Evolutionary conservation across 2,888 invertebrate genomes (phyloP), one percentile per base, ranked within the genome.

Genomic region (Synergus gifuensis): DNA sequence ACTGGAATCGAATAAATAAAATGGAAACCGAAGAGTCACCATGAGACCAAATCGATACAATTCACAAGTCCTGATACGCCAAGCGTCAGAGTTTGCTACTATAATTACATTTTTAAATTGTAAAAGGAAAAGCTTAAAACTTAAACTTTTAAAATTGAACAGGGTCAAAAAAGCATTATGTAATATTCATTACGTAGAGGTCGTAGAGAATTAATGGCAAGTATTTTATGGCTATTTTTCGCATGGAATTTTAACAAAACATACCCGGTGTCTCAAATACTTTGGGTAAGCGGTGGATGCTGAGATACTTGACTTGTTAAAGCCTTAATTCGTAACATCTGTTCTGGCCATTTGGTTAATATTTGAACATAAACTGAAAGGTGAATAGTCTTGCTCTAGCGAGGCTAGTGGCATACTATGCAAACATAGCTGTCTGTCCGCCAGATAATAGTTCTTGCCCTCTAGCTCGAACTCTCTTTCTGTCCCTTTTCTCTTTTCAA

Each of bases 331-430:
- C 67, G 67, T 67, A 46, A 67, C 67, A 67, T 67, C 67, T 67
- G 67, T 44, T 69, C 28, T 69, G 69, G 28, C 69, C 49, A 69
- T 36, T 69, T 69, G 69, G 69, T 69, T 69, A 54, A 69, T 69
- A 69, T 69, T 69, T 69, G 49, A 69, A 28, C 46, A 69, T 49
- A 69, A 69, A 69, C 22, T 54, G 49, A 69, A 69, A 46, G 49
- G 69, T 54, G 49, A 69, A 69, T 54, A 49, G 46, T 49, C 46
- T 66, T 66, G 66, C 44, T 44, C 44, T 66, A 66, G 36, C 64
- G 40, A 36, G 64, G 36, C 64, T 67, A 46, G 49, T 16, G 69
- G 69, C 28, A 28, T 36, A 36, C 49, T 69, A 69, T 69, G 69
- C 69, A 69, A 69, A 69, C 46, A 69, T 69, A 69, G 67, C 44